phyloP scores from a whole-genome alignment of 2,113 vertebrate species.

The Emberiza fucata region DNA sequence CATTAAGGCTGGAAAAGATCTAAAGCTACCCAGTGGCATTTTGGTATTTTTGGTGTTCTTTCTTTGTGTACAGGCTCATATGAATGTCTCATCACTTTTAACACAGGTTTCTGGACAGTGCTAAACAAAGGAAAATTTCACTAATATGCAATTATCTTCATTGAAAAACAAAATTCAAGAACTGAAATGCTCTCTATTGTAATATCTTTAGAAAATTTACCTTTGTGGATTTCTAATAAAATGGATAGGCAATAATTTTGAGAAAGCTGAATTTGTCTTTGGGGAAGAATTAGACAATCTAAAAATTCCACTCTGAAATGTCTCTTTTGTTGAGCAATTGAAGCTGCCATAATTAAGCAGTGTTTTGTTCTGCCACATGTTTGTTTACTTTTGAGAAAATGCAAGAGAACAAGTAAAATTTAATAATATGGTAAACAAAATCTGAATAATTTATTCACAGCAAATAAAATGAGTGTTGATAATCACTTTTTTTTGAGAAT shows the following conservation, averaged over 20 bases:
- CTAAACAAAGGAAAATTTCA: background rate
- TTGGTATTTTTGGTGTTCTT: background rate
- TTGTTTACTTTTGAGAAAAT: slow-evolving; percentile 67
- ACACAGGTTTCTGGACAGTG: background rate
- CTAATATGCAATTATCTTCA: background rate
- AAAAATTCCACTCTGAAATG: slow-evolving; percentile 35
- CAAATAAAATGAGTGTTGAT: slow-evolving; percentile 61
- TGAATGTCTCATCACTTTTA: background rate
- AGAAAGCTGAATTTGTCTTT: slow-evolving; percentile 9
- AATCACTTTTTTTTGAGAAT: background rate
- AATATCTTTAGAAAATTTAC: slow-evolving; percentile 9
- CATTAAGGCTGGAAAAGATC: background rate
- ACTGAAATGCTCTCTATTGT: background rate
- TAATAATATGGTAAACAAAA: slow-evolving; percentile 74
- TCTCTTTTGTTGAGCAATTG: slow-evolving; percentile 39
- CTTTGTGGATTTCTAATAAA: background rate
- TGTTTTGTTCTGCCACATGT: slow-evolving; percentile 41
- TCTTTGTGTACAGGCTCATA: background rate
- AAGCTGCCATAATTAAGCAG: slow-evolving; percentile 19
- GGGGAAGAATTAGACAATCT: background rate
- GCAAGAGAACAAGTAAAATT: slow-evolving; percentile 73
- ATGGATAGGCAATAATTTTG: background rate
- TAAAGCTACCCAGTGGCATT: background rate
- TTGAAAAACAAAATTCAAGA: background rate
- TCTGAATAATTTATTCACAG: slow-evolving; percentile 73